These are phyloP conservation scores for Sclerurus mexicanus DNA, from an alignment of 2,113 vertebrate species.

Conservation along the genomic window DNA sequence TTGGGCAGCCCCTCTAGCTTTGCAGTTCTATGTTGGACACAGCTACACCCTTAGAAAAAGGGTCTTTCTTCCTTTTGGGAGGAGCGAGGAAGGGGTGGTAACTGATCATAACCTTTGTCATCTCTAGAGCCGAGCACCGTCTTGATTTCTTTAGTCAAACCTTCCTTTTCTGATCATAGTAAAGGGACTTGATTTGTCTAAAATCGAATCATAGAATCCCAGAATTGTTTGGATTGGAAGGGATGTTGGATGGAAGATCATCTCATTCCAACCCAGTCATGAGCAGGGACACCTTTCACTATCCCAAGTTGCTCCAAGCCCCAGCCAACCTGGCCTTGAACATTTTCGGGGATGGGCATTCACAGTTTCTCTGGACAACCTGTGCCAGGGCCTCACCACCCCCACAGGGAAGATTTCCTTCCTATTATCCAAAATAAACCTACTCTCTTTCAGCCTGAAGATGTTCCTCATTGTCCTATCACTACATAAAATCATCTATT, in stretches of 20 bases:
- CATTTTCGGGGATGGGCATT: not conserved
- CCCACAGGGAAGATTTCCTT: not conserved
- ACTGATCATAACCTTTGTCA: not conserved
- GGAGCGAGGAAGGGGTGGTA: not conserved
- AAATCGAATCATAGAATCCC: not conserved
- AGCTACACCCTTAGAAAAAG: not conserved
- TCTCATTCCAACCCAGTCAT: not conserved
- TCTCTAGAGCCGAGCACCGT: not conserved
- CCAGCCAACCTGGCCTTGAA: not conserved
- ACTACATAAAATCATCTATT: not conserved
- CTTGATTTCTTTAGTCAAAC: not conserved
- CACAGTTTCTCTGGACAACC: not conserved
- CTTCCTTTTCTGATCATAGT: not conserved
- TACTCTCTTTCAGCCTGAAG: not conserved
- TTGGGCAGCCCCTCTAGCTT: not conserved
- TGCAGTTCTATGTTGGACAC: not conserved
- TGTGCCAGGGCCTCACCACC: not conserved
- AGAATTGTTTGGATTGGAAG: not conserved
- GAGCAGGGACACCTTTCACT: not conserved
- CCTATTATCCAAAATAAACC: not conserved
- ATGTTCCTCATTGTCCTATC: not conserved
- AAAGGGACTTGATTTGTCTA: not conserved
- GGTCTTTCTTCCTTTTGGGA: not conserved
- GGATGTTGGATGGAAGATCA: not conserved
- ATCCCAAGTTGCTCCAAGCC: not conserved